These are phyloP conservation scores for Drosophila azteca DNA, from an alignment of 1,140 invertebrate genomes.

Conservation along the genomic window DNA sequence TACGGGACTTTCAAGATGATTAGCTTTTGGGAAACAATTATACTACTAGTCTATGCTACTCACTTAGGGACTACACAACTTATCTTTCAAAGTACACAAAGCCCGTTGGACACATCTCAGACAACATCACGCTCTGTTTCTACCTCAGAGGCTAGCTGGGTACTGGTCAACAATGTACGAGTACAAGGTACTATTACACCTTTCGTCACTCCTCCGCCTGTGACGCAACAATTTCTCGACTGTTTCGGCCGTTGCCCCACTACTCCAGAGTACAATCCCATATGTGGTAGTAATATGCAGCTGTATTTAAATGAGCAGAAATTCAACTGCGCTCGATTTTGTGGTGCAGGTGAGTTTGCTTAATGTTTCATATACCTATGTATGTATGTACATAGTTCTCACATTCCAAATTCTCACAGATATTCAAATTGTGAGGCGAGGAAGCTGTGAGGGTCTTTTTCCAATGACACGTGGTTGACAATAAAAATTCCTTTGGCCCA, in stretches of 20 bases:
- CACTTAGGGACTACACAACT: conserved; percentile 30
- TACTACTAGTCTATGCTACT: conserved; percentile 1
- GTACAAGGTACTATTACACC: conserved; percentile 52
- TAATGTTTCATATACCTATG: not conserved
- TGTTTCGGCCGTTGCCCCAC: conserved; percentile 84
- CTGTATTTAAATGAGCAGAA: conserved; percentile 87
- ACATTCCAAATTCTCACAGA: conserved; percentile 37
- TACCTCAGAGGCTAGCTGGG: conserved; percentile 28
- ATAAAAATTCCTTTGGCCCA: not conserved
- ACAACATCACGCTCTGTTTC: conserved; percentile 12
- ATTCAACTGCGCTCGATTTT: conserved; percentile 86
- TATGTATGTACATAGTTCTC: too few species aligned
- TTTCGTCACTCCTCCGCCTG: conserved; percentile 55
- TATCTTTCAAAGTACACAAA: conserved; percentile 32
- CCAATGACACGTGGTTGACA: conserved; percentile 70
- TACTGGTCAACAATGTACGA: conserved; percentile 71
- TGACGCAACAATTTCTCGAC: conserved; percentile 59
- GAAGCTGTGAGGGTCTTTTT: conserved; percentile 74
- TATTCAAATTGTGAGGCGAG: conserved; percentile 73
- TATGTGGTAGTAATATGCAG: conserved; percentile 88
- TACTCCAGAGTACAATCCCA: conserved; percentile 87
- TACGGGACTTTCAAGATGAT: conserved; percentile 21
- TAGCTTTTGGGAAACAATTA: not conserved
- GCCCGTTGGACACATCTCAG: not conserved
- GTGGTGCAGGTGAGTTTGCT: conserved; percentile 85